Base-by-base conservation (phyloP, 2,888 invertebrate species). In the Melinopterus prodromus region DNA sequence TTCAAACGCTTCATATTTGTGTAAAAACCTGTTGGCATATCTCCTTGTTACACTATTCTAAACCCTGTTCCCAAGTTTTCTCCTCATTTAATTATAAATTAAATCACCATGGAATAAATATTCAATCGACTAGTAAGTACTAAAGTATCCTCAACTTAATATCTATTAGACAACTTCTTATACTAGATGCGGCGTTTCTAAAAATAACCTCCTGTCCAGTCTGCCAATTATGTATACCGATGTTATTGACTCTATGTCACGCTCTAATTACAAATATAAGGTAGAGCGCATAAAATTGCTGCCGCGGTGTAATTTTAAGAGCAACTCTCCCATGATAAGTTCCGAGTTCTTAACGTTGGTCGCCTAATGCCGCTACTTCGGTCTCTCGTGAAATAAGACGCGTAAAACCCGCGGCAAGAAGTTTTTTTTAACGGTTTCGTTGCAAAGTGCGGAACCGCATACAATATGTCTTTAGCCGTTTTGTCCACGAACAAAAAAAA, bases 231-330 rank as follows among this genome's bases (percentile, higher is more conserved):
- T 53, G 53, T 53, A 53, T 12, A 53, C 53, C 53, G 53, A 53
- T 53, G 53, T 53, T 53, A 53, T 53, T 53, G 53, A 53, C 53
- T 53, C 53, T 53, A 9, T 38, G 53, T 53, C 53, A 53, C 53
- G 53, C 53, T 53, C 53, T 53, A 53, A 53, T 53, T 53, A 53
- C 53, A 53, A 53, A 53, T 53, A 12, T 53, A 53, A 53, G 53
- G 53, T 53, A 12, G 53, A 53, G 53, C 53, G 53, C 53, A 53
- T 53, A 53, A 53, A 53, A 53, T 53, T 53, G 53, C 5, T 12
- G 53, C 53, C 53, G 53, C 53, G 53, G 53, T 53, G 53, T 53
- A 53, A 53, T 53, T 53, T 53, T 53, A 53, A 53, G 53, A 53
- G 53, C 53, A 53, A 53, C 53, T 53, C 53, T 53, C 53, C 53